These are phyloP conservation scores for Cataglyphis albicans DNA, from an alignment of 2,888 invertebrate species.

Conservation along the genomic window DNA sequence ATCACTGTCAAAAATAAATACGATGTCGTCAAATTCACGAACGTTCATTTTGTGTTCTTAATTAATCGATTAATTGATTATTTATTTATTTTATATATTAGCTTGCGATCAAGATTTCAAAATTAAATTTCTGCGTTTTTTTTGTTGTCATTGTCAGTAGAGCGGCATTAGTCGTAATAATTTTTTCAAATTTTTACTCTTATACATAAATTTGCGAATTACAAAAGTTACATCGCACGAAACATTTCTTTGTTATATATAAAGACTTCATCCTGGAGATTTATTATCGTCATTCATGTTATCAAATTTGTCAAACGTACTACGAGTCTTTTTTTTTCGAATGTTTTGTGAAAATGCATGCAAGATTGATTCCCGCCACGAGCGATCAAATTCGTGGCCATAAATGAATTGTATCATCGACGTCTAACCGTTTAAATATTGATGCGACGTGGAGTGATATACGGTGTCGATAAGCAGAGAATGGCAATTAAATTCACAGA, in stretches of 20 bases:
- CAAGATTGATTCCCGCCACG: background rate
- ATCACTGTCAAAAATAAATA: constrained; percentile 82
- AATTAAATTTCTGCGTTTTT: background rate
- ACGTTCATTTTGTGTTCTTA: constrained; percentile 15
- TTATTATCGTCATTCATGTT: constrained; percentile 1
- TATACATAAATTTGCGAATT: background rate
- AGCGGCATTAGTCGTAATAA: background rate
- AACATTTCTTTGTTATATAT: background rate
- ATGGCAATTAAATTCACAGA: constrained; percentile 45
- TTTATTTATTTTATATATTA: background rate
- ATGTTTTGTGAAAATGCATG: constrained; percentile 22
- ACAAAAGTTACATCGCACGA: background rate
- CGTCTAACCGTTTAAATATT: constrained; percentile 48
- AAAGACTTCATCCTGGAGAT: background rate
- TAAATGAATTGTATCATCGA: constrained; percentile 43
- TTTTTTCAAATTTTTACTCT: constrained; percentile 4
- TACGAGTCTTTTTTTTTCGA: background rate
- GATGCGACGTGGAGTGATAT: constrained; percentile 23
- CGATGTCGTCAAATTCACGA: constrained; percentile 62
- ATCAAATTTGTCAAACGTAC: background rate
- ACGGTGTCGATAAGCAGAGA: constrained; percentile 40
- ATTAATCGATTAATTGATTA: constrained; percentile 34
- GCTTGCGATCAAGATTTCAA: constrained; percentile 10
- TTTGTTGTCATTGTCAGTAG: background rate
- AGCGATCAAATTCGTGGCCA: background rate